phyloP scores from a whole-genome alignment of 2,797 vertebrate species.

The Tolypeutes matacus region DNA sequence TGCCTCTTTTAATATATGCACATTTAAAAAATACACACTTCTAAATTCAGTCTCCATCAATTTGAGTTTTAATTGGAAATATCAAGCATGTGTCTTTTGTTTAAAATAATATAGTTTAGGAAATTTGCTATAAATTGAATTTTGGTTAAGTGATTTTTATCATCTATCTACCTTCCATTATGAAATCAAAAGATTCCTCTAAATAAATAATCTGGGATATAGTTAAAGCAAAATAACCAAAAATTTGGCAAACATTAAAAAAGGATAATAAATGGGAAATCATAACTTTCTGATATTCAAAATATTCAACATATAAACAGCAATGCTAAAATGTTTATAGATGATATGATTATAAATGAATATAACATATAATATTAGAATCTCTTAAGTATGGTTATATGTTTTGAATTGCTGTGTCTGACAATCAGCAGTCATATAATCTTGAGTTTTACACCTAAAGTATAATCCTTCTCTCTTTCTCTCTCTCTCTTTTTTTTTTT shows the following conservation, averaged over 20 bases:
- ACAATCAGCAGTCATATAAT: background rate
- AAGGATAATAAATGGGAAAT: background rate
- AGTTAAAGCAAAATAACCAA: conserved; percentile 14
- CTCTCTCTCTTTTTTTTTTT: background rate
- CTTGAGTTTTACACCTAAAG: background rate
- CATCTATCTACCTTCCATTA: background rate
- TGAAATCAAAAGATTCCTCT: conserved; percentile 24
- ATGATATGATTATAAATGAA: background rate
- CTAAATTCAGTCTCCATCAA: background rate
- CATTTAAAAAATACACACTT: background rate
- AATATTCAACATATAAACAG: background rate
- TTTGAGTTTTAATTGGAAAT: conserved; percentile 38
- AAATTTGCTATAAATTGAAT: conserved; percentile 13
- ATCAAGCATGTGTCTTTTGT: background rate
- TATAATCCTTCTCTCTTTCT: background rate
- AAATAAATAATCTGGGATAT: background rate
- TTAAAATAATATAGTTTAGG: conserved; percentile 44
- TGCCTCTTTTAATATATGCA: background rate
- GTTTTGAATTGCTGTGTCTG: conserved; percentile 9
- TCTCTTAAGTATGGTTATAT: conserved; percentile 28
- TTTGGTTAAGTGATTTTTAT: conserved; percentile 12
- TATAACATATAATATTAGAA: background rate
- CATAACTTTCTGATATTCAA: background rate
- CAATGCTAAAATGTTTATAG: background rate
- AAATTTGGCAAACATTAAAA: conserved; percentile 24